Evolutionary conservation across 1,140 invertebrate genomes (phyloP), one percentile per base, ranked within the genome.

Genomic region (Drosophila ironensis): DNA sequence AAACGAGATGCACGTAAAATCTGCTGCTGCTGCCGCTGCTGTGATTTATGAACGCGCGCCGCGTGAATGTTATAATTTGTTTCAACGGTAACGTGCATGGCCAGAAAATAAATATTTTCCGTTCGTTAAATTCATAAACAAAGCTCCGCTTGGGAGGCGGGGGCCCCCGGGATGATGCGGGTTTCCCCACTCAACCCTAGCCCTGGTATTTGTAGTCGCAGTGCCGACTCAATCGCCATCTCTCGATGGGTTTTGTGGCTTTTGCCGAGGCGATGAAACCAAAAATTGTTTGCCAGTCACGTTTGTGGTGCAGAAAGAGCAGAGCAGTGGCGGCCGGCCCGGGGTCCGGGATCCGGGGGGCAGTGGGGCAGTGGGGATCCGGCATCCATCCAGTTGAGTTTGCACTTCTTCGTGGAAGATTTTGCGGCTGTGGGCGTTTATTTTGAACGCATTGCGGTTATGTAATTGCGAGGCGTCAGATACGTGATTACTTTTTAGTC

Each of bases 211-310:
- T 1, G 28, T 11, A 30, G 28, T 30, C 42, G 27, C 47, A 48
- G 28, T 37, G 45, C 60, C 22, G 38, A 72, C 66, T 75, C 77
- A 70, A 51, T 75, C 45, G 53, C 70, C 53, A 74, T 69, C 56
- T 78, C 64, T 70, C 52, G 50, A 48, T 74, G 63, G 64, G 57
- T 63, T 59, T 54, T 78, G 75, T 57, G 64, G 69, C 61, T 69
- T 42, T 69, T 47, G 66, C 38, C 42, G 51, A 42, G 66, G 66
- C 66, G 66, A 69, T 80, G 50, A 81, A 74, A 75, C 41, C 60
- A 40, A 51, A 81, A 80, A 81, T 70, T 80, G 76, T 81, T 71
- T 75, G 76, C 76, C 66, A 81, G 76, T 80, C 76, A 80, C 76
- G 76, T 80, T 75, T 80, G 67, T 80, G 74, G 40, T 80, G 74